phyloP scores from a whole-genome alignment of 2,113 vertebrate species.

The Paracanthobrama guichenoti region DNA sequence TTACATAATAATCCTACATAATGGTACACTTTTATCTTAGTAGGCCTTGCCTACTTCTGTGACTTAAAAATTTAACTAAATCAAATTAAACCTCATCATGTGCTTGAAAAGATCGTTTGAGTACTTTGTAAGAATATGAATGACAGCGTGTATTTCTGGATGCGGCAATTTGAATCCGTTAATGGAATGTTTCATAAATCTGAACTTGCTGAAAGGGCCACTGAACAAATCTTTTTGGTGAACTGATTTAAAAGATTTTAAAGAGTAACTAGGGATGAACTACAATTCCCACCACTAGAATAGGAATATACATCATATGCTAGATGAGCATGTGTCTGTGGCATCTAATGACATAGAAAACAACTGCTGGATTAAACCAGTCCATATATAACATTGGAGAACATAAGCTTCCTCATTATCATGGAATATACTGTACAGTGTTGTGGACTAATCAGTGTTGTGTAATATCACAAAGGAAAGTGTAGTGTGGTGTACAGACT shows the following conservation, averaged over 20 bases:
- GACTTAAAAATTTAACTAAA: neutral
- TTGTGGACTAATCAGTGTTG: neutral
- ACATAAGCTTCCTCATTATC: neutral
- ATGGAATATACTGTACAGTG: neutral
- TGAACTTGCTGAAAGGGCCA: too few relatives aligned
- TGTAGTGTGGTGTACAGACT: neutral
- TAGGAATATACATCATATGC: neutral
- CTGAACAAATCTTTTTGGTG: too few relatives aligned
- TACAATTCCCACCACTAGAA: too few relatives aligned
- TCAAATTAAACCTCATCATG: neutral
- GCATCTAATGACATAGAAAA: neutral
- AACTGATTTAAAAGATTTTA: too few relatives aligned
- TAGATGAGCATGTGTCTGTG: neutral
- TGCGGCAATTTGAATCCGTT: too few relatives aligned
- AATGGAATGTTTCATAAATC: too few relatives aligned
- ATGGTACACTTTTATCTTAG: neutral
- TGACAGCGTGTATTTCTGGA: too few relatives aligned
- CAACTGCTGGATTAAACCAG: neutral
- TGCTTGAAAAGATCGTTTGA: too few relatives aligned
- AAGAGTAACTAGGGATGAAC: too few relatives aligned
- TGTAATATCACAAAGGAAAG: constrained; percentile 3
- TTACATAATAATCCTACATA: neutral
- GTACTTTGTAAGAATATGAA: too few relatives aligned
- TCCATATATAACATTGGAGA: neutral
- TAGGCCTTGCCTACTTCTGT: neutral